phyloP scores from a whole-genome alignment of 2,113 vertebrate species.

The Oplegnathus fasciatus region DNA sequence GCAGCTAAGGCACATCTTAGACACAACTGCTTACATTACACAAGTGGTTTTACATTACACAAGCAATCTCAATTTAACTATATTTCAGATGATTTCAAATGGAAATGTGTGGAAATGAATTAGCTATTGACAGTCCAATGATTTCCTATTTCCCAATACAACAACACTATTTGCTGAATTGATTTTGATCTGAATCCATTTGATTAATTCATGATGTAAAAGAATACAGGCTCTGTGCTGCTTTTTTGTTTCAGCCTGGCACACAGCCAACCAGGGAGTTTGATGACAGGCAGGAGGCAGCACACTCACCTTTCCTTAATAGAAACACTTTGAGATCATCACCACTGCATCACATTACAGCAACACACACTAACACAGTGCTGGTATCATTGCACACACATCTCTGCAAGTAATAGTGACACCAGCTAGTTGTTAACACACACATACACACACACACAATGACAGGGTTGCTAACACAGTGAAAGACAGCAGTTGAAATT shows the following conservation, averaged over 20 bases:
- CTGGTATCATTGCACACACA: neutral
- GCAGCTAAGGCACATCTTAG: no score
- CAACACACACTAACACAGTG: neutral
- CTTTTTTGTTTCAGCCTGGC: neutral
- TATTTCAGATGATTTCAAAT: no score
- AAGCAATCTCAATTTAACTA: no score
- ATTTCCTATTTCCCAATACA: no score
- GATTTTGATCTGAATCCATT: neutral
- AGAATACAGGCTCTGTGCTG: neutral
- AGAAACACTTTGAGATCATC: constrained; percentile 18
- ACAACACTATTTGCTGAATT: no score
- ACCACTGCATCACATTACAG: constrained; percentile 55
- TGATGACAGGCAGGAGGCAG: constrained; percentile 30
- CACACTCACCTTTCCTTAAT: constrained; percentile 38
- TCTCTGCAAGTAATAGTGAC: neutral
- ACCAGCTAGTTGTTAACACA: constrained; percentile 4
- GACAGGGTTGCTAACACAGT: neutral
- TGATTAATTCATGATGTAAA: constrained; percentile 1
- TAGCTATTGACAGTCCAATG: no score
- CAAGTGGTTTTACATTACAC: no score
- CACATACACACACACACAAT: neutral
- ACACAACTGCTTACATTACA: no score
- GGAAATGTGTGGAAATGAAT: no score
- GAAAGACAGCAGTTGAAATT: neutral
- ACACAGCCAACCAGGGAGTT: constrained; percentile 17